These are phyloP conservation scores for Rhyacophila brunnea DNA, from an alignment of 1,140 invertebrate genomes.

Conservation along the genomic window DNA sequence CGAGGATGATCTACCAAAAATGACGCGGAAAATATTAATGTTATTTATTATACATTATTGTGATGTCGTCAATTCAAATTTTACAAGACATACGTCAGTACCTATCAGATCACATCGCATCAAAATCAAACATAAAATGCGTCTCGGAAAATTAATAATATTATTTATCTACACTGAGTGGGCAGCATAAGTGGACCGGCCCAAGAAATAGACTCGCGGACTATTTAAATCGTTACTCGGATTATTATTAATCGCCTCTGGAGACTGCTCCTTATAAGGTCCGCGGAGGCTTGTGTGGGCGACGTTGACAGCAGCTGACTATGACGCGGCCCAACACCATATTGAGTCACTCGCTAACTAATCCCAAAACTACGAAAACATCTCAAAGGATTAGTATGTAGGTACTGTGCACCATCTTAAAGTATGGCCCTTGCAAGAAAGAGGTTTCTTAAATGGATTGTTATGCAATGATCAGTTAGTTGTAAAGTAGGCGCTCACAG, in stretches of 20 bases:
- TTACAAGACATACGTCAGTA: too few species aligned
- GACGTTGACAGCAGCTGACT: neutral
- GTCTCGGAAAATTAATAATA: neutral
- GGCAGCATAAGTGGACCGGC: constrained; percentile 19
- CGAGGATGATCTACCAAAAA: too few species aligned
- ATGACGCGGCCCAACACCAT: neutral
- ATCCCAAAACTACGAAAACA: neutral
- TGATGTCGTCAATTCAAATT: too few species aligned
- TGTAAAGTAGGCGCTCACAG: too few species aligned
- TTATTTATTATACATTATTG: too few species aligned
- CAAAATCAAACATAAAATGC: neutral
- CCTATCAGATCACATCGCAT: too few species aligned
- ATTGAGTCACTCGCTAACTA: neutral
- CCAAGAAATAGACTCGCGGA: constrained; percentile 7
- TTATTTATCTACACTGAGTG: neutral
- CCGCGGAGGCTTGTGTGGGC: constrained; percentile 15
- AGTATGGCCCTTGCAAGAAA: too few species aligned
- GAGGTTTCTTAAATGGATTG: too few species aligned
- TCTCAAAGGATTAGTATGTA: too few species aligned
- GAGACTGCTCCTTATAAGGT: constrained; percentile 10
- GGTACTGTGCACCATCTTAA: too few species aligned
- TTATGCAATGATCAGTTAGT: too few species aligned
- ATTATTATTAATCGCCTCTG: neutral
- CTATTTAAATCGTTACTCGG: neutral
- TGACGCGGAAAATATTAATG: too few species aligned